A percentile compares a stretch with the other conserved stretches of the same genome.
Conservation (phyloP, 2,888 invertebrate genomes). For the Drosophila melanosoma region DNA sequence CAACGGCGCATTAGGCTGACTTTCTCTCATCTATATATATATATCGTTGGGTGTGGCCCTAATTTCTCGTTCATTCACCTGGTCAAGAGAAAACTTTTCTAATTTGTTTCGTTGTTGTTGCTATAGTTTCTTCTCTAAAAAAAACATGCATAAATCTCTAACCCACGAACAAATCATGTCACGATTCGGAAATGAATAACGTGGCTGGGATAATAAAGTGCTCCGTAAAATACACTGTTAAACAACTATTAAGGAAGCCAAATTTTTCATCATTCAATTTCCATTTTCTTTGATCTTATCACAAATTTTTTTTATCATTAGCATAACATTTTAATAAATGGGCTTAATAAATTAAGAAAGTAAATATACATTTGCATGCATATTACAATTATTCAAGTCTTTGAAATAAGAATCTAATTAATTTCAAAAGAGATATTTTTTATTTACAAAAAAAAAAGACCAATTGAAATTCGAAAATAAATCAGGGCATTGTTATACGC, state of each 20-base stretch:
- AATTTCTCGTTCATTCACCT: conserved; percentile 47
- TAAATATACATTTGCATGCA: not conserved
- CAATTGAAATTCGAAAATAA: conserved; percentile 7
- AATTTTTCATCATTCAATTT: not conserved
- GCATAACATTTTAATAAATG: not conserved
- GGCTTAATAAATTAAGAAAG: not conserved
- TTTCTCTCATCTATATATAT: conserved; percentile 5
- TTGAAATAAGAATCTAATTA: conserved; percentile 3
- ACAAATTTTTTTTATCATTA: not conserved
- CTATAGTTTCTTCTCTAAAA: conserved; percentile 15
- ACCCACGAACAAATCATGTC: conserved; percentile 56
- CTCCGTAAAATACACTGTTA: not conserved
- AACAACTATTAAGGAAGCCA: not conserved
- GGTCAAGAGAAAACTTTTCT: conserved; percentile 60
- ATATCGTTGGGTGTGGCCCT: conserved; percentile 6
- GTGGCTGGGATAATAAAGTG: not conserved
- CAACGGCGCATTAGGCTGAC: conserved; percentile 21
- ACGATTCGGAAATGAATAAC: conserved; percentile 54
- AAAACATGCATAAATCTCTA: conserved; percentile 48
- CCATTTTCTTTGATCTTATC: not conserved
- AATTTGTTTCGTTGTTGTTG: conserved; percentile 58
- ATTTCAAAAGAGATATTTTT: not conserved
- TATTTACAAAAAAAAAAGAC: not conserved
- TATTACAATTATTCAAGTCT: not conserved
- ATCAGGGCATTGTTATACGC: conserved; percentile 22